These are phyloP conservation scores for Neocrepidodera transversa DNA, from an alignment of 2,888 invertebrate genomes.

Conservation along the genomic window DNA sequence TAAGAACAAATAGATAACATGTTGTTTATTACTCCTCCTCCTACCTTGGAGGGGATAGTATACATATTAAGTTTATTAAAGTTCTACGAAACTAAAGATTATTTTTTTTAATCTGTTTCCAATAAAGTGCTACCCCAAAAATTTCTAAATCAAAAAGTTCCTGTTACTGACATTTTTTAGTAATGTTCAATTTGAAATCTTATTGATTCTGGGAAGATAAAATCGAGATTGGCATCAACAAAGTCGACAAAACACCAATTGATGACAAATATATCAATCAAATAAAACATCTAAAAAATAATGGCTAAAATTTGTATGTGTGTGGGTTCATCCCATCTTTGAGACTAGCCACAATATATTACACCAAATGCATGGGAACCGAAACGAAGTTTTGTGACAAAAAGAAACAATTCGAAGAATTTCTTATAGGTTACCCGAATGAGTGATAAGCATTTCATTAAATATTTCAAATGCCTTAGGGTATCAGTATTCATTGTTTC, in stretches of 20 bases:
- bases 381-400: slow-evolving; percentile 28
- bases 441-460: slow-evolving; percentile 32
- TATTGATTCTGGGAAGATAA: slow-evolving; percentile 9
- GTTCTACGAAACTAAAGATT: too few species aligned
- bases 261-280: not conserved
- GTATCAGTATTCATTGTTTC: slow-evolving; percentile 31
- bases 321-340: slow-evolving; percentile 14
- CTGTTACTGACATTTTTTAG: slow-evolving; percentile 3
- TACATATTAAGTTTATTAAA: too few species aligned
- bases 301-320: slow-evolving; percentile 3
- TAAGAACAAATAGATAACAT: slow-evolving; percentile 1
- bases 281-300: not conserved
- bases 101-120: too few species aligned
- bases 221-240: slow-evolving; percentile 3
- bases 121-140: too few species aligned
- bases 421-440: slow-evolving; percentile 32
- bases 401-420: slow-evolving; percentile 32
- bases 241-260: not conserved
- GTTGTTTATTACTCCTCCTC: slow-evolving; percentile 8
- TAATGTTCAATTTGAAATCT: not conserved
- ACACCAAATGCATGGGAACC: slow-evolving; percentile 29
- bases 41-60: not conserved
- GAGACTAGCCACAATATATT: slow-evolving; percentile 25
- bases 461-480: slow-evolving; percentile 30
- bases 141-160: too few species aligned